Base-by-base conservation (phyloP, 2,888 invertebrate species). In the Acholoe squamosa region DNA sequence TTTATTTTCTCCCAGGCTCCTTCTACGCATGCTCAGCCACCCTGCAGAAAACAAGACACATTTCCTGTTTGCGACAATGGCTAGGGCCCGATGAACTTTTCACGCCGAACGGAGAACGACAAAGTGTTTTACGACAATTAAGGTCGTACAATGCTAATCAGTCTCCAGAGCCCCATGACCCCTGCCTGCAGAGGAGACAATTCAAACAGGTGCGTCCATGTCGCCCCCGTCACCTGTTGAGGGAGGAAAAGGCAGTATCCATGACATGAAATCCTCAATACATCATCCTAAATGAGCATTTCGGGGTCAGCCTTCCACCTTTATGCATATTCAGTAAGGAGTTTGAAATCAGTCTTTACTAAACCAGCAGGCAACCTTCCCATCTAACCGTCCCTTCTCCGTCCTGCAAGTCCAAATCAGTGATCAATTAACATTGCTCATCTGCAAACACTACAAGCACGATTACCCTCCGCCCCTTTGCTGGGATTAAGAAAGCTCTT, bases 61-160 rank as follows among this genome's bases (percentile, higher is more conserved):
- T 43, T 80, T 80, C 80, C 80, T 19, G 80, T 80, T 25, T 33
- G 80, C 43, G 43, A 80, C 80, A 80, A 80, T 34, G 43, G 80
- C 34, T 33, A 71, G 28, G 71, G 71, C 14, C 80, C 80, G 0
- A 43, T 19, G 34, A 80, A 33, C 80, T 80, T 76, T 76, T 80
- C 80, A 80, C 80, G 33, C 80, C 80, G 80, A 10, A 5, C 7
- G 43, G 80, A 80, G 80, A 80, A 80, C n/a, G 80, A 80, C 80
- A 80, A 80, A 80, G 80, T 80, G 80, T 80, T 80, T 80, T 80
- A 80, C 80, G 80, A 80, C 43, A 34, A 80, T 80, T 80, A 80
- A 80, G 80, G 80, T 80, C 80, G 19, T 43, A 80, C 80, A 80
- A 80, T 25, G n/a, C 43, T 43, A 80, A 80, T 80, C 80, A 80